These are phyloP conservation scores for Dolomedes plantarius DNA, from an alignment of 2,888 invertebrate species.

Conservation along the genomic window DNA sequence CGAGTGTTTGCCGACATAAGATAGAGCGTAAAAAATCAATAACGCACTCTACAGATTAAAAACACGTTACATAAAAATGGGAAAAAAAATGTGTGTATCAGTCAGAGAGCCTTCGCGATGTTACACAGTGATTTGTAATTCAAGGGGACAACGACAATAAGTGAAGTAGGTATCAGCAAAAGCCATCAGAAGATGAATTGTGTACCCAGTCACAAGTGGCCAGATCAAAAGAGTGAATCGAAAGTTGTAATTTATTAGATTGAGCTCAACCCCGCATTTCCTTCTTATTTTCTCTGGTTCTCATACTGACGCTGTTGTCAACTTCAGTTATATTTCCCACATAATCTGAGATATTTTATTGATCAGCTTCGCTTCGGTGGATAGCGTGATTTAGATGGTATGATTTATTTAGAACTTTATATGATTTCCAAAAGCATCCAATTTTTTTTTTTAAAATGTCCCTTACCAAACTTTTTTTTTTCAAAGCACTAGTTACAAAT, in stretches of 20 bases:
- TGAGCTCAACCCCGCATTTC: background rate
- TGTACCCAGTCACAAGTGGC: conserved; percentile 30
- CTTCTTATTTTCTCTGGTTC: background rate
- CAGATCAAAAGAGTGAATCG: conserved; percentile 52
- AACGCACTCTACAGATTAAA: conserved; percentile 42
- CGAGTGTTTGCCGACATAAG: too few species aligned
- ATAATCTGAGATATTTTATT: too few species aligned
- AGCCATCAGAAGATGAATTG: conserved; percentile 24
- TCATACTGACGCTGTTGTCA: too few species aligned
- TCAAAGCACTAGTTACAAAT: too few species aligned
- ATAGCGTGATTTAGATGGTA: too few species aligned
- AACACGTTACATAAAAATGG: conserved; percentile 22
- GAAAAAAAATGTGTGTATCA: background rate
- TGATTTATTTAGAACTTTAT: too few species aligned
- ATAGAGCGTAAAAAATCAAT: too few species aligned
- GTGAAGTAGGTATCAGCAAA: conserved; percentile 40
- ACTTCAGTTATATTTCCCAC: too few species aligned
- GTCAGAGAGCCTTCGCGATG: background rate
- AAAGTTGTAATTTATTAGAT: conserved; percentile 54
- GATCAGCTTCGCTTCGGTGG: too few species aligned
- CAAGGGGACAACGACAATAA: conserved; percentile 28
- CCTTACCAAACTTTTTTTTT: too few species aligned
- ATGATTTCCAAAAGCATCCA: too few species aligned
- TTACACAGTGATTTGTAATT: conserved; percentile 36
- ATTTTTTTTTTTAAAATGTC: too few species aligned